Conservation (phyloP, 2,888 invertebrate genomes). For the Odontothrips loti region DNA sequence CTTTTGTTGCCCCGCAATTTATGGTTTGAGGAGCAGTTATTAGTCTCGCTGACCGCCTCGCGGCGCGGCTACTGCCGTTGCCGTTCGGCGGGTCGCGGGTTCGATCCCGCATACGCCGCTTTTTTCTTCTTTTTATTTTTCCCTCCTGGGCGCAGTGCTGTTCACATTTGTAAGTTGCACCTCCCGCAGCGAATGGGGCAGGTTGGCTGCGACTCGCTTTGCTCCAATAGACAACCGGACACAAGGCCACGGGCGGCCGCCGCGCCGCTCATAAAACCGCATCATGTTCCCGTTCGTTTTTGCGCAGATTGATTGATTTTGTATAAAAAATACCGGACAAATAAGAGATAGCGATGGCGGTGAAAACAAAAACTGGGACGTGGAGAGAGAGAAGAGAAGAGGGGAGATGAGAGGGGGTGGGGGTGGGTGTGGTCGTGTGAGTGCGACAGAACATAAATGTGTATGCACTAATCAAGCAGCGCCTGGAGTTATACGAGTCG, state of each 20-base stretch:
- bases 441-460: slow-evolving; percentile 3
- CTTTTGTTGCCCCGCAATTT: not conserved
- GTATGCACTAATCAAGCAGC: slow-evolving; percentile 16
- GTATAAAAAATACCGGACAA: not conserved
- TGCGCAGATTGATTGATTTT: not conserved
- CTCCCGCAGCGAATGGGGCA: too few relatives aligned
- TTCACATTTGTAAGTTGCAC: not conserved
- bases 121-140: not conserved
- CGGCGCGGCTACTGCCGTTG: not conserved
- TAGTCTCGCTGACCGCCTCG: not conserved
- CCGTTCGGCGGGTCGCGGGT: not conserved
- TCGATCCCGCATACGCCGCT: not conserved
- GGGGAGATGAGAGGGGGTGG: not conserved
- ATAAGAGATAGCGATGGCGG: not conserved
- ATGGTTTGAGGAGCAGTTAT: not conserved
- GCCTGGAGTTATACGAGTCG: not conserved
- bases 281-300: too few relatives aligned
- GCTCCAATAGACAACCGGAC: too few relatives aligned
- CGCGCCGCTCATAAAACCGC: too few relatives aligned
- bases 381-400: not conserved
- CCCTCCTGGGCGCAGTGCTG: not conserved
- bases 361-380: not conserved
- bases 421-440: not conserved
- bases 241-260: too few relatives aligned
- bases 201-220: too few relatives aligned